phyloP scores from a whole-genome alignment of 2,888 invertebrate species.

The Epistrophe eligans region DNA sequence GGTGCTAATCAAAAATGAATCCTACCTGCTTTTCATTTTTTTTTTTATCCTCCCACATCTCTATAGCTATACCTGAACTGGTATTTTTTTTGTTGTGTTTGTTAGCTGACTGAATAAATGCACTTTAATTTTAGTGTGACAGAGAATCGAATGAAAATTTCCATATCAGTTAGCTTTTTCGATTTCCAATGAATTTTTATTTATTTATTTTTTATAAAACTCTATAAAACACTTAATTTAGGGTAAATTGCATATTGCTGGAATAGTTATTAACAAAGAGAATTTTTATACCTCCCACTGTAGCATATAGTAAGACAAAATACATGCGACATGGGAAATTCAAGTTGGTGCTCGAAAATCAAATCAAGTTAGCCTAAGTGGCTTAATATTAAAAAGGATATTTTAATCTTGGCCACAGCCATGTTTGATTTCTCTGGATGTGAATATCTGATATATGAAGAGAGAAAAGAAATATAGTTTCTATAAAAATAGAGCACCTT shows the following conservation, averaged over 20 bases:
- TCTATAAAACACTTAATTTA: constrained; percentile 3
- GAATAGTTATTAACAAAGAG: not conserved
- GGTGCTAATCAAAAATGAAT: constrained; percentile 68
- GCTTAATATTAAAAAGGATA: too few relatives aligned
- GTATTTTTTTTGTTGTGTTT: not conserved
- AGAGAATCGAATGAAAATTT: constrained; percentile 56
- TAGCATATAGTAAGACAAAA: too few relatives aligned
- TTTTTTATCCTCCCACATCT: not conserved
- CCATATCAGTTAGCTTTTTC: constrained; percentile 46
- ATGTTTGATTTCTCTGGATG: too few relatives aligned
- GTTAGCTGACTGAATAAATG: constrained; percentile 50
- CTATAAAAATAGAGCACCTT: too few relatives aligned
- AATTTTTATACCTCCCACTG: not conserved
- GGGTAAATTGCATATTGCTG: not conserved
- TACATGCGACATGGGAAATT: too few relatives aligned
- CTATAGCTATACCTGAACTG: not conserved
- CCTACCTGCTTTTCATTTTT: constrained; percentile 31
- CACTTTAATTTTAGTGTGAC: constrained; percentile 67
- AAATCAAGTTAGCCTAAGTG: too few relatives aligned
- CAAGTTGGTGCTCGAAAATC: too few relatives aligned
- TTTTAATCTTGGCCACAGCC: too few relatives aligned
- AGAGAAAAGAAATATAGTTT: too few relatives aligned
- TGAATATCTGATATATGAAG: too few relatives aligned
- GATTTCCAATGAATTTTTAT: constrained; percentile 24
- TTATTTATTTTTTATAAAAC: not conserved